Base-by-base conservation (phyloP, 2,797 vertebrate species). In the Gila robusta region DNA sequence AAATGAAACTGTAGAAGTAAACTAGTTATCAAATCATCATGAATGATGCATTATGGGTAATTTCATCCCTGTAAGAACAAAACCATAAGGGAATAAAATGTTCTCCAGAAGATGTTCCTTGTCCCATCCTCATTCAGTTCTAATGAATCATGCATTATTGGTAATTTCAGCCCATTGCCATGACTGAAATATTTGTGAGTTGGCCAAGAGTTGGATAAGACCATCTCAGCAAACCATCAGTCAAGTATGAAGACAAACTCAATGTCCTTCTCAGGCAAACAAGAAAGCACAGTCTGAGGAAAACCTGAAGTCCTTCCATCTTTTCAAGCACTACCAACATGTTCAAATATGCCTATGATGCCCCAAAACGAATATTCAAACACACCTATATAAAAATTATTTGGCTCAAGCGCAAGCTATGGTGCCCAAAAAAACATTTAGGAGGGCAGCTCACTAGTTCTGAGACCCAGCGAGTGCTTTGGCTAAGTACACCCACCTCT, bases 131-230 rank as follows among this genome's bases (percentile, higher is more conserved):
- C 64, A 69, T 81, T 81, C 79, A n/a, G 26, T 37, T 37, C 49
- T 26, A 54, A 37, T 89, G 77, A 87, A 91, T 87, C 11, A 1
- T 85, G 74, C 69, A 79, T 85, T 80, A 79, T 47, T 21, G 54
- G 59, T 52, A 49, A 41, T 85, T 54, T 90, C 71, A 90, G 56
- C 49, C 26, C 47, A 88, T 69, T 87, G 79, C 91, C 91, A 91
- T 91, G 73, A 84, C 62, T 91, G 54, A 88, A 91, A 94, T 90
- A 90, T 69, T 88, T 91, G 87, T 81, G 79, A 73, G 52, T 21
- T 21, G 41, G 87, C 85, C 82, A 89, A 82, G 47, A 87, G 12
- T 72, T 83, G 69, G 47, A 76, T 82, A 62, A 28, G 52, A 64
- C 66, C 76, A 81, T 56, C 23, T 82, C 78, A 70, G 73, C 86